A percentile compares a stretch with the other conserved stretches of the same genome.
phyloP scores from a whole-genome alignment of 2,113 vertebrate genomes.

The Heptranchias perlo region DNA sequence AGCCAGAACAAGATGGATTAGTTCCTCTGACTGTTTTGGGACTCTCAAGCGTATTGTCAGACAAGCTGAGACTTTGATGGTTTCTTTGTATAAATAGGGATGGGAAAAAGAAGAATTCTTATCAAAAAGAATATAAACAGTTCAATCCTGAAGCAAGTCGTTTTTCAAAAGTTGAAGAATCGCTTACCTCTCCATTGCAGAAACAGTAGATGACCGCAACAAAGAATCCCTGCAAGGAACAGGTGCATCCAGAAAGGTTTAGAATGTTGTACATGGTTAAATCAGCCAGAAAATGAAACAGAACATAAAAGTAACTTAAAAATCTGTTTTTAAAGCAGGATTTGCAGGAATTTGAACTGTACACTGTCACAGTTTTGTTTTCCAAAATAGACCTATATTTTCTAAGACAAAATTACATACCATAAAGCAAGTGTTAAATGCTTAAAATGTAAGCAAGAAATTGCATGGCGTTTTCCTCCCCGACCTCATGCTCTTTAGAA shows the following conservation, averaged over 20 bases:
- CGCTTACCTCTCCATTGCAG: constrained; percentile 85
- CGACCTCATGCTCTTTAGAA: neutral
- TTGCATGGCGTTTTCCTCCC: neutral
- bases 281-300: neutral
- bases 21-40: neutral
- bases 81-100: neutral
- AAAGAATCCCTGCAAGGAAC: constrained; percentile 74
- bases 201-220: constrained; percentile 86
- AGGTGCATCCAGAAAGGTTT: neutral
- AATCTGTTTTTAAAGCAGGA: neutral
- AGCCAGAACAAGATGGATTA: neutral
- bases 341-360: neutral
- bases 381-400: neutral
- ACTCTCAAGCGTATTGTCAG: neutral
- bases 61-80: neutral
- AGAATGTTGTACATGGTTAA: neutral
- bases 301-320: neutral
- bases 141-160: neutral
- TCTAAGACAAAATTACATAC: neutral
- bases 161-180: neutral
- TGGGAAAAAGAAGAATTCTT: neutral
- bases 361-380: neutral
- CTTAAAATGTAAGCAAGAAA: neutral
- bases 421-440: neutral
- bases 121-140: neutral